Percentiles rank a stretch among this genome's conserved stretches.
These are phyloP conservation scores for Chrysomela aeneicollis DNA, from an alignment of 2,888 invertebrate genomes.

Conservation along the genomic window DNA sequence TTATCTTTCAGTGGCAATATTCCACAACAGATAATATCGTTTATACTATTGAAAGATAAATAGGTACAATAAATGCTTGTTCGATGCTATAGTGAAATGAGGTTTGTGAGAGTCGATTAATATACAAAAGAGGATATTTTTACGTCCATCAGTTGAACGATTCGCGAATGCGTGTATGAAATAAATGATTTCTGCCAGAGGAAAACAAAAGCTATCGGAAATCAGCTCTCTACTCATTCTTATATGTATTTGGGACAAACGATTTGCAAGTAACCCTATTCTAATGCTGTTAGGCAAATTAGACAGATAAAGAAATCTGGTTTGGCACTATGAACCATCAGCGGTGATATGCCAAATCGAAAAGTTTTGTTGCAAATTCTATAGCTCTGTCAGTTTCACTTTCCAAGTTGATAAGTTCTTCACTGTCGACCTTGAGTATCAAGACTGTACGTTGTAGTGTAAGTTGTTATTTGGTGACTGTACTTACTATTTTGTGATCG, in stretches of 20 bases:
- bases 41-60: too few relatives aligned
- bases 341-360: not conserved
- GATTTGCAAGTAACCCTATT: constrained; percentile 24
- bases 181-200: constrained; percentile 15
- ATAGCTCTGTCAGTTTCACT: constrained; percentile 9
- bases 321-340: not conserved
- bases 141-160: not conserved
- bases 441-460: too few relatives aligned
- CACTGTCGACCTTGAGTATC: too few relatives aligned
- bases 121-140: not conserved
- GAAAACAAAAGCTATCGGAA: constrained; percentile 14
- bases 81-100: too few relatives aligned
- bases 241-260: constrained; percentile 23
- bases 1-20: too few relatives aligned
- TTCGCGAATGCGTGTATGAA: not conserved
- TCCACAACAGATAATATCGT: too few relatives aligned
- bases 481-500: too few relatives aligned
- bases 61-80: too few relatives aligned
- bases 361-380: not conserved
- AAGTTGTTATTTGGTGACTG: too few relatives aligned
- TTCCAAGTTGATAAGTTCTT: not conserved
- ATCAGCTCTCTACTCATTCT: constrained; percentile 23
- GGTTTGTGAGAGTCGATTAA: not conserved
- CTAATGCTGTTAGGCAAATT: constrained; percentile 22
- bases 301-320: constrained; percentile 22